Percentiles rank a stretch among this genome's conserved stretches.
These are phyloP conservation scores for Anguilla japonica DNA, from an alignment of 2,113 vertebrate genomes.

Conservation along the genomic window DNA sequence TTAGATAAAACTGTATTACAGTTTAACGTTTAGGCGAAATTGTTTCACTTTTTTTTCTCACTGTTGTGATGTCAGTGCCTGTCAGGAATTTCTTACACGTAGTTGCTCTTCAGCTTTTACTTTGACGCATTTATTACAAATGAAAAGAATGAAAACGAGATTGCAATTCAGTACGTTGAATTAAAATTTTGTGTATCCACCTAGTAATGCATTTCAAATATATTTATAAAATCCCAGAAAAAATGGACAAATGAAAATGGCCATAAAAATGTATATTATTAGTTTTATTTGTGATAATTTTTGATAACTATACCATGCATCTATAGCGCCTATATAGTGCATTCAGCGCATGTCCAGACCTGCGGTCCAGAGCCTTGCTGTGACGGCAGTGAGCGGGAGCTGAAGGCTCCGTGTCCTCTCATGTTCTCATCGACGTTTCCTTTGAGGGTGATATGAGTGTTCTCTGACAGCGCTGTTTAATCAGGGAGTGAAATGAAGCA, in stretches of 20 bases:
- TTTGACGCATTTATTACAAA: background rate
- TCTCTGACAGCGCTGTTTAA: constrained; percentile 9
- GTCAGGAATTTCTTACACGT: background rate
- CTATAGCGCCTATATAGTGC: background rate
- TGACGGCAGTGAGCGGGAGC: background rate
- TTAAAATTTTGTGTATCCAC: background rate
- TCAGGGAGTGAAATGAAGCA: constrained; percentile 5
- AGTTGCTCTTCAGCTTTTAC: background rate
- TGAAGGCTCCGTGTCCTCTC: background rate
- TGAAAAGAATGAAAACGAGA: background rate
- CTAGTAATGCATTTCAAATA: background rate
- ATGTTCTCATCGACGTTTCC: constrained; percentile 1
- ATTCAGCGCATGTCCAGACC: background rate
- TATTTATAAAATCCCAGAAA: background rate
- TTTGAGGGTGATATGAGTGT: background rate
- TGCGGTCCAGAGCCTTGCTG: background rate
- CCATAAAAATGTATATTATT: background rate
- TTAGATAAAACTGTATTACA: background rate
- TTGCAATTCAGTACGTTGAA: background rate
- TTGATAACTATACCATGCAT: background rate
- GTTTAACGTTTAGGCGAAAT: background rate
- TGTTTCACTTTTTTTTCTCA: background rate
- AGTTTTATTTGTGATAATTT: background rate
- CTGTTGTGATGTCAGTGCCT: background rate
- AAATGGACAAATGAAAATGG: background rate